These are phyloP conservation scores for Grallaria varia DNA, from an alignment of 2,113 vertebrate genomes.

Conservation along the genomic window DNA sequence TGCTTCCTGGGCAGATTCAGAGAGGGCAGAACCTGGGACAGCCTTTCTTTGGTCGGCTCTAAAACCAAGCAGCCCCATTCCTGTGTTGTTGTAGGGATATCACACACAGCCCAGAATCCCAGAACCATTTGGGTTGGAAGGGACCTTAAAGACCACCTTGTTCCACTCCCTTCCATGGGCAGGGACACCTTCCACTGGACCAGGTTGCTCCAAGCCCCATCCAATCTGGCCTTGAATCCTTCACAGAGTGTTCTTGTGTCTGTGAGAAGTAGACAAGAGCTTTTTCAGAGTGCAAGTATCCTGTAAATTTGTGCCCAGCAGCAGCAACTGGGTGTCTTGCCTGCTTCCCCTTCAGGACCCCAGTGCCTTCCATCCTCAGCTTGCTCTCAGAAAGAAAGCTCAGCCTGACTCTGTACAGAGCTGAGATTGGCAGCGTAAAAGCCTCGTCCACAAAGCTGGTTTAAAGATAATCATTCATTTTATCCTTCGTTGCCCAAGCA, in stretches of 20 bases:
- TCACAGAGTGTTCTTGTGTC: rapidly evolving
- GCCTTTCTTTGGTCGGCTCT: not conserved
- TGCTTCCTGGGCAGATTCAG: not conserved
- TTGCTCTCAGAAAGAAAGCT: not conserved
- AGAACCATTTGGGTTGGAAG: not conserved
- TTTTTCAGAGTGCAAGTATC: not conserved
- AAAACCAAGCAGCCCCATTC: rapidly evolving
- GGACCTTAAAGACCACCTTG: not conserved
- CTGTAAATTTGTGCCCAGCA: not conserved
- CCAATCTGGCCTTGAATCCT: not conserved
- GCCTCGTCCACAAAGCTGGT: not conserved
- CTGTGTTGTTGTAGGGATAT: rapidly evolving
- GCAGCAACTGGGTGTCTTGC: not conserved
- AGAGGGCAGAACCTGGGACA: not conserved
- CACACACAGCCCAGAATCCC: not conserved
- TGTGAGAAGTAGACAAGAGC: not conserved
- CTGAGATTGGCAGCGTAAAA: not conserved
- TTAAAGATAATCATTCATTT: not conserved
- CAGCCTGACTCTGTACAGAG: rapidly evolving
- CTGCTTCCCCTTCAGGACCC: not conserved
- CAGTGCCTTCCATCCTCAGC: not conserved
- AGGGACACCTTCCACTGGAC: not conserved
- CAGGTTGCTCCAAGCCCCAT: not conserved
- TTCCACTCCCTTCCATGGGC: not conserved
- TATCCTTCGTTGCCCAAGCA: not conserved